phyloP scores from a whole-genome alignment of 2,888 invertebrate species.

The Graphium colonna region DNA sequence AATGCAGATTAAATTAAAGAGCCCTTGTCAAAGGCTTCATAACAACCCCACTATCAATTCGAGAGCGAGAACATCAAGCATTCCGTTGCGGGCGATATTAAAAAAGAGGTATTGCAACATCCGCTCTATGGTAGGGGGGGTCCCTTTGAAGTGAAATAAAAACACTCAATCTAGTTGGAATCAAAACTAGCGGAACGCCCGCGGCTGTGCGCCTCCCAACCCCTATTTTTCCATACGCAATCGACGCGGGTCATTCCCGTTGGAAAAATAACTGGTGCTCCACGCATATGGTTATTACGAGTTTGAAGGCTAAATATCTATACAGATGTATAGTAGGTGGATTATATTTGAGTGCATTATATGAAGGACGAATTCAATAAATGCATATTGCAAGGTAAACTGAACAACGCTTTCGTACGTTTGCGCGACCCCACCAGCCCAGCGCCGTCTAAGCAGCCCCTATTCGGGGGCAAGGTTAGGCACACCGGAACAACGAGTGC shows the following conservation, averaged over 20 bases:
- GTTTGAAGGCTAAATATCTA: too few species aligned
- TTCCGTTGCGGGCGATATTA: constrained; percentile 20
- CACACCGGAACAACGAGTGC: too few species aligned
- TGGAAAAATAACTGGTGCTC: constrained; percentile 4
- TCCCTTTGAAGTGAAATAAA: constrained; percentile 29
- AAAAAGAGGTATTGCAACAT: constrained; percentile 20
- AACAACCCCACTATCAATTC: constrained; percentile 19
- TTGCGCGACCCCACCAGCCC: too few species aligned
- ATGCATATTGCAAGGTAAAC: too few species aligned
- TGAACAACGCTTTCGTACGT: too few species aligned
- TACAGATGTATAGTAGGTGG: too few species aligned
- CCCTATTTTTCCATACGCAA: constrained; percentile 11
- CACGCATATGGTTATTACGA: too few species aligned
- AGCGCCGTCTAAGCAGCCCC: too few species aligned
- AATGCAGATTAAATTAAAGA: constrained; percentile 19
- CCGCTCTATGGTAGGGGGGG: constrained; percentile 19
- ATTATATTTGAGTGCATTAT: too few species aligned
- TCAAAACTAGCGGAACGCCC: constrained; percentile 19
- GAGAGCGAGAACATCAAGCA: constrained; percentile 18
- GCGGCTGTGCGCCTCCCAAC: background rate
- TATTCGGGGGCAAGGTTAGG: too few species aligned
- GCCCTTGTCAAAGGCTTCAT: constrained; percentile 18
- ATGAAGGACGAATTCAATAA: too few species aligned
- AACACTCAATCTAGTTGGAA: constrained; percentile 25
- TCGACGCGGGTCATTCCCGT: constrained; percentile 5